Base-by-base conservation (phyloP, 2,888 invertebrate genomes). In the Ferrisia virgata region DNA sequence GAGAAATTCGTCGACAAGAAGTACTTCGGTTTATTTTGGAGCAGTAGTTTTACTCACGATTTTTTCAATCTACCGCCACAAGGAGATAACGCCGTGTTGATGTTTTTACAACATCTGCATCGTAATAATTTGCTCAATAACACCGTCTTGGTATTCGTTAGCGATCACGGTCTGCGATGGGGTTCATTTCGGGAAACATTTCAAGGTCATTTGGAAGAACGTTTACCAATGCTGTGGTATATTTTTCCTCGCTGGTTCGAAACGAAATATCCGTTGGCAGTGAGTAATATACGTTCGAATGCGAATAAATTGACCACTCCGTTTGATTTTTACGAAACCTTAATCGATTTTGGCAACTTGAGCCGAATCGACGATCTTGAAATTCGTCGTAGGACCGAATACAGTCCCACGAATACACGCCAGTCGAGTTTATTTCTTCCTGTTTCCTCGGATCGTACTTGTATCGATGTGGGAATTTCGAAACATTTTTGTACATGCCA, bases 401-500 rank as follows among this genome's bases (percentile, higher is more conserved):
- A 0, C 11, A 9, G 22, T 31, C 36, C 39, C 13, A 11, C 25
- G 18, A 28, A 25, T 18, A 28, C n/a, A 58, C 90, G 92, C 82
- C 93, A 93, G 2, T 92, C 94, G 8, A 96, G 96, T 88, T 90
- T 96, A 79, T 96, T 97, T 88, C 89, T 93, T 31, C 91, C 92
- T 0, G 91, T 97, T 85, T 93, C 94, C 0, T 88, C 88, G 53
- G 90, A 91, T 84, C 90, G 97, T 72, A 95, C 94, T 0, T 98
- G 97, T 88, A 90, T 91, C 80, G 90, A 90, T 85, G 96, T 97
- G 0, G 92, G 91, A 0, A 95, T 98, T 85, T 92, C 93, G 0
- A 92, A 93, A 33, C 95, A 96, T 88, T 97, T 94, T 94, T 97
- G 97, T 88, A 94, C 95, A 28, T 97, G 97, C 86, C 94, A 95